Conservation (phyloP, 2,888 invertebrate species). For the Xestobium rufovillosum region DNA sequence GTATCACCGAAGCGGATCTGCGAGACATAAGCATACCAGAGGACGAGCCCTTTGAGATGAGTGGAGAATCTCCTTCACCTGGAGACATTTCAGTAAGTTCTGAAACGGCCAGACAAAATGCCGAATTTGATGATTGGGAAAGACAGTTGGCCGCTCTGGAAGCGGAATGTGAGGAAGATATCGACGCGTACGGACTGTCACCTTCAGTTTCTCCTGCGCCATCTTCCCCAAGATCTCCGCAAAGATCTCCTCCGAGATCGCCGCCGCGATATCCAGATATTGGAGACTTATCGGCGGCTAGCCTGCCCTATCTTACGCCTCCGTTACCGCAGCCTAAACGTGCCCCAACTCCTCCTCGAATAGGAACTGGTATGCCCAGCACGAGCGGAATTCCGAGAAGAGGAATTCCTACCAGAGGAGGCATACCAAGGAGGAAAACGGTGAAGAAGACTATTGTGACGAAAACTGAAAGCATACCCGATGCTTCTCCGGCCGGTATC, state of each 20-base stretch:
- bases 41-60: too few relatives aligned
- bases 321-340: not conserved
- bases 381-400: too few relatives aligned
- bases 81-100: too few relatives aligned
- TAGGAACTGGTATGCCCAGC: not conserved
- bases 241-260: too few relatives aligned
- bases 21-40: not conserved
- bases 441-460: too few relatives aligned
- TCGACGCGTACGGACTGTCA: not conserved
- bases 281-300: not conserved
- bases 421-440: too few relatives aligned
- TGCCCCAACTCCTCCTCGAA: not conserved
- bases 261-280: not conserved
- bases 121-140: not conserved
- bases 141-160: not conserved
- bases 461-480: too few relatives aligned
- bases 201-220: not conserved
- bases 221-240: not conserved
- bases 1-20: not conserved
- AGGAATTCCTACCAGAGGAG: too few relatives aligned
- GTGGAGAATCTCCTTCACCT: not conserved
- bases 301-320: not conserved
- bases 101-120: not conserved
- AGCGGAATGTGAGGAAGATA: too few relatives aligned
- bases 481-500: too few relatives aligned